Evolutionary conservation across 2,797 vertebrate species (phyloP), one percentile per base, ranked within the genome.

Genomic region (Clarias platycephalus): DNA sequence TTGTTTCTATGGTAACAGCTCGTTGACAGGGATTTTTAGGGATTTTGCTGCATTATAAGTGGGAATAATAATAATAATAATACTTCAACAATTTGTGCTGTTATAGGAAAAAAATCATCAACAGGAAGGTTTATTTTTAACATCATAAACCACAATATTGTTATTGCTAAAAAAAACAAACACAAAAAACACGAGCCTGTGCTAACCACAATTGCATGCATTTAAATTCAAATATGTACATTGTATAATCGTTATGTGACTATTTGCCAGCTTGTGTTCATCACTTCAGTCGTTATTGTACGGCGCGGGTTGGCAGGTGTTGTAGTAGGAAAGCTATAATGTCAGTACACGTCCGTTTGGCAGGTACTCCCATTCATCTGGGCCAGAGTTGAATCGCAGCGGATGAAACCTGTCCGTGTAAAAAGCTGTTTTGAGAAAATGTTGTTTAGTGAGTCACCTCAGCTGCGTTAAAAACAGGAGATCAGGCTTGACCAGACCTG

Each of bases 391-490:
- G 22, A 31, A 67, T 67, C 7, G 2, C 20, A 37, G 49, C 12
- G 12, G 80, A 20, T 34, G 34, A 49, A 40, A 83, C 70, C 37
- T 18, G 34, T 49, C 40, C 26, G 5, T 22, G 0, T n/a, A 9
- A 44, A 26, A 18, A 16, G 10, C 1, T 15, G 24, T 0, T 22
- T 15, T 49, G 68, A 31, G 31, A 76, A 31, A 31, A 22, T 57
- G 20, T 22, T 6, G 16, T 24, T 6, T 16, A 37, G 75, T 87
- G 82, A 87, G 70, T 89, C 86, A 88, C 60, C 60, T 64, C 31
- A 34, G 58, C 26, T 6, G 57, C 60, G 55, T 64, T 7, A 74
- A 90, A 87, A 88, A 87, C 87, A 90, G 89, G 89, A 90, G 84
- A 53, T 53, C 75, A 40, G 84, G 60, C 86, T 58, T 88, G 89